phyloP scores from a whole-genome alignment of 2,113 vertebrate genomes.

The Hemiprocne comata region DNA sequence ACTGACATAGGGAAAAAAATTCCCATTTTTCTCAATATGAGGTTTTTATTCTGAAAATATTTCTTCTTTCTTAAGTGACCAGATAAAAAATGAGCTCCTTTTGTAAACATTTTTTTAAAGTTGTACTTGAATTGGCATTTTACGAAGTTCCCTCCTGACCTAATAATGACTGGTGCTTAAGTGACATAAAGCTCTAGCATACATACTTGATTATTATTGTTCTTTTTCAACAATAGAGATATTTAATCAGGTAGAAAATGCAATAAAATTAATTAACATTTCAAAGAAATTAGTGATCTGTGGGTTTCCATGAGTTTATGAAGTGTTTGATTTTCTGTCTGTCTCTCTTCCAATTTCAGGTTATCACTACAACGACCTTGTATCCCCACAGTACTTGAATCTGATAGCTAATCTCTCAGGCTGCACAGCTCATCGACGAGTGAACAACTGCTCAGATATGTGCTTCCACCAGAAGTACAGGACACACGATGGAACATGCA shows the following conservation, averaged over 20 bases:
- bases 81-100: not conserved
- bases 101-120: not conserved
- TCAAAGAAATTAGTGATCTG: not conserved
- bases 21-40: not conserved
- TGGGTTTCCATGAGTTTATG: not conserved
- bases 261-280: not conserved
- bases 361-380: conserved; percentile 97
- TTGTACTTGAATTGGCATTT: not conserved
- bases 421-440: conserved; percentile 91
- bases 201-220: not conserved
- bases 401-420: conserved; percentile 97
- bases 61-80: not conserved
- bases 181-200: not conserved
- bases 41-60: not conserved
- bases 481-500: conserved; percentile 94
- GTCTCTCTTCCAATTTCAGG: conserved; percentile 74
- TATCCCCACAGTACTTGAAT: conserved; percentile 93
- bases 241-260: not conserved
- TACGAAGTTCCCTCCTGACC: not conserved
- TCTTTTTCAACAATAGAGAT: not conserved
- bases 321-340: not conserved
- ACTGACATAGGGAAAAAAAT: not conserved
- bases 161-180: not conserved
- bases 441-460: conserved; percentile 97
- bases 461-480: conserved; percentile 98